Evolutionary conservation across 2,797 vertebrate species (phyloP).

Genomic region (Parambassis ranga): DNA sequence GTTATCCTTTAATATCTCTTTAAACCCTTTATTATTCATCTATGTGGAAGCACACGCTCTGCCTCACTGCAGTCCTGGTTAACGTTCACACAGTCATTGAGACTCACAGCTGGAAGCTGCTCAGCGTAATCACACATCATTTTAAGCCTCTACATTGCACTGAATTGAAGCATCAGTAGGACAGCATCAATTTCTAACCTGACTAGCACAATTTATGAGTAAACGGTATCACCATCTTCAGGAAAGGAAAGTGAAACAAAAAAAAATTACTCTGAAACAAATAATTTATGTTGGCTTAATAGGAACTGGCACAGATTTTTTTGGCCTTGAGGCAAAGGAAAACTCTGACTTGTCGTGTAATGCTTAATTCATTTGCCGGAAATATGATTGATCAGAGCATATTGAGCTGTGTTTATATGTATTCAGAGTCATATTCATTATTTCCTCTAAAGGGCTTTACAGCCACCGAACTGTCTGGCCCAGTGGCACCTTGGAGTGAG

Average conservation of each 20-base stretch:
- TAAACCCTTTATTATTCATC: neutral
- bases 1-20: neutral
- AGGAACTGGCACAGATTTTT: conserved; percentile 1
- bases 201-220: neutral
- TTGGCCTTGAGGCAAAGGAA: conserved; percentile 10
- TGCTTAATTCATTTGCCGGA: conserved; percentile 1
- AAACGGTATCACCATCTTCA: conserved; percentile 8
- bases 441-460: conserved; percentile 84
- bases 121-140: neutral
- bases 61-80: neutral
- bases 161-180: neutral
- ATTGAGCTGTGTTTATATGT: conserved; percentile 12
- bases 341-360: neutral
- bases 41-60: neutral
- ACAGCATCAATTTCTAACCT: neutral
- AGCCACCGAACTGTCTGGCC: conserved; percentile 88
- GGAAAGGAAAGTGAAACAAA: conserved; percentile 40
- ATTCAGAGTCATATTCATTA: conserved; percentile 14
- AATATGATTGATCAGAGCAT: conserved; percentile 9
- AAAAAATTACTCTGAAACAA: conserved; percentile 43
- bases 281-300: conserved; percentile 28
- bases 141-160: neutral
- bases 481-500: conserved; percentile 94
- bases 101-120: neutral
- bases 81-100: neutral